These are phyloP conservation scores for Serripes groenlandicus DNA, from an alignment of 2,888 invertebrate species.

Conservation along the genomic window DNA sequence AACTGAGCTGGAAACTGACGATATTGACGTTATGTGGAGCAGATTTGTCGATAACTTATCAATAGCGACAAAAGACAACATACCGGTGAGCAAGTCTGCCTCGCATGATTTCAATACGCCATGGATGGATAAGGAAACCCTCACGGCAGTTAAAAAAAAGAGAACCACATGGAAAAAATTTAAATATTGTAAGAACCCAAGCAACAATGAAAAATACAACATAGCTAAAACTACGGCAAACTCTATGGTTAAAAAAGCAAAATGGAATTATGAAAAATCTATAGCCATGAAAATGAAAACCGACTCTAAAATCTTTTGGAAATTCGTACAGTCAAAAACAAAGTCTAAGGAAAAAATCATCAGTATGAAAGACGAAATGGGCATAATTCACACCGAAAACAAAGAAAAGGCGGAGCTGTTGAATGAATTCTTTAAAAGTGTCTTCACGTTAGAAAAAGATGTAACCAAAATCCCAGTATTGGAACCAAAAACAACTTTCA, in stretches of 20 bases:
- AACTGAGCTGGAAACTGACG: neutral
- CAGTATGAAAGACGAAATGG: neutral
- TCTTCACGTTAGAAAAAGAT: conserved; percentile 10
- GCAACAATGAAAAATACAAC: neutral
- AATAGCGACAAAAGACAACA: conserved; percentile 12
- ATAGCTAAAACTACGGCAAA: neutral
- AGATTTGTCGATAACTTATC: conserved; percentile 5
- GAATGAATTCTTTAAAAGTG: conserved; percentile 1
- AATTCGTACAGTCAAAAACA: conserved; percentile 6
- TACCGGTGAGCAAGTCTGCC: conserved; percentile 2
- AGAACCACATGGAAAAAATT: conserved; percentile 9
- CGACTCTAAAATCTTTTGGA: neutral
- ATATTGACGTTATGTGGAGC: conserved; percentile 7
- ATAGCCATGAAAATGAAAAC: neutral
- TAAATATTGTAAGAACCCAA: neutral
- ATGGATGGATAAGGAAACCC: conserved; percentile 11
- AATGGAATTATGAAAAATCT: conserved; percentile 3
- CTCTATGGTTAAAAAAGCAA: neutral
- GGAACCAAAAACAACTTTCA: neutral
- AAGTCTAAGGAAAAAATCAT: neutral
- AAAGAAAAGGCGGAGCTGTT: neutral
- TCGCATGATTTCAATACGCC: neutral
- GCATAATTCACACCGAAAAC: conserved; percentile 1
- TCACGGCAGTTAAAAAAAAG: conserved; percentile 3
- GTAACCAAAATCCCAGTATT: conserved; percentile 8